Evolutionary conservation across 2,113 vertebrate genomes (phyloP).

Genomic region (Plecturocebus donacophilus): DNA sequence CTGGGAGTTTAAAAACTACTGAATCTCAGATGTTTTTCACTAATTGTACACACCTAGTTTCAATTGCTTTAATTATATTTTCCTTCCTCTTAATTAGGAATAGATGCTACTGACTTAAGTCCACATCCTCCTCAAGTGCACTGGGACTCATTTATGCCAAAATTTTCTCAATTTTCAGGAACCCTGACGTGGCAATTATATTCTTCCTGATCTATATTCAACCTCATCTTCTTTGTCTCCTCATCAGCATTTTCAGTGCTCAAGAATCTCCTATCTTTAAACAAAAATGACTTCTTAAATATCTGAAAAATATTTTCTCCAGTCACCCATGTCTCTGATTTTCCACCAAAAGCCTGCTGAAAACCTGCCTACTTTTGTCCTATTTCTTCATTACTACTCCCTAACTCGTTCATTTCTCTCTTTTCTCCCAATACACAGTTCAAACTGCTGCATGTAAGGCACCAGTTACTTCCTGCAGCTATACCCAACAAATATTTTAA

Average conservation of each 20-base stretch:
- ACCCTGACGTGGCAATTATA: background rate
- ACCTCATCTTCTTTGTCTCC: background rate
- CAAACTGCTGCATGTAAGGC: background rate
- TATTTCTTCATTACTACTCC: background rate
- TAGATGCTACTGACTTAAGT: background rate
- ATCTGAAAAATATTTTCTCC: background rate
- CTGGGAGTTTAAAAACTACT: background rate
- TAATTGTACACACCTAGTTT: background rate
- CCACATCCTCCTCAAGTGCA: background rate
- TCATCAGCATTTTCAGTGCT: background rate
- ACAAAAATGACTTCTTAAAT: background rate
- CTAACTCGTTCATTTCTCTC: background rate
- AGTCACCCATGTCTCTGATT: background rate
- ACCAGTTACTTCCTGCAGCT: background rate
- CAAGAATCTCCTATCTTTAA: background rate
- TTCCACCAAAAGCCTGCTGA: background rate
- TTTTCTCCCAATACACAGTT: background rate
- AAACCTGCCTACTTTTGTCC: background rate
- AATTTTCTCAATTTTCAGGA: background rate
- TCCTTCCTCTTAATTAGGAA: background rate
- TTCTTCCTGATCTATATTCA: background rate
- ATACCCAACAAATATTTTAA: accelerated
- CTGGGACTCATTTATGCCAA: background rate
- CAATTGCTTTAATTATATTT: background rate
- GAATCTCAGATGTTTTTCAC: background rate